These are phyloP conservation scores for Catocala nupta DNA, from an alignment of 2,888 invertebrate species.

Conservation along the genomic window DNA sequence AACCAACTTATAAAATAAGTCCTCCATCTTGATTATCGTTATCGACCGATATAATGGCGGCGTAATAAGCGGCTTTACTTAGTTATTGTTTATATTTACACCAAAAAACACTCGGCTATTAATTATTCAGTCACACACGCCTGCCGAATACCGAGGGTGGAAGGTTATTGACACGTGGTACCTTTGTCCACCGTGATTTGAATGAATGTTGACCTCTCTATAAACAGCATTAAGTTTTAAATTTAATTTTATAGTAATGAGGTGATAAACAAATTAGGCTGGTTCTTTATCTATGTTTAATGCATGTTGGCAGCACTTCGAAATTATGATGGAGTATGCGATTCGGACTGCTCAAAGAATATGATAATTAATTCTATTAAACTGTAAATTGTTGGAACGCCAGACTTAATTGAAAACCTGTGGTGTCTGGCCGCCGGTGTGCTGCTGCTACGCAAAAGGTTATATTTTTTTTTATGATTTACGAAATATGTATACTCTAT, in stretches of 20 bases:
- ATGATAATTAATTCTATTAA: too few relatives aligned
- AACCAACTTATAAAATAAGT: not conserved
- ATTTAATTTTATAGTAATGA: not conserved
- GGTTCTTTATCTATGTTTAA: too few relatives aligned
- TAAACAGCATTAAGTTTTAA: not conserved
- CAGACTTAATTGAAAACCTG: too few relatives aligned
- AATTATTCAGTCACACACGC: constrained; percentile 39
- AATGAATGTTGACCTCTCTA: constrained; percentile 33
- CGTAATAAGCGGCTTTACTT: constrained; percentile 8
- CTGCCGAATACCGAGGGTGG: constrained; percentile 31
- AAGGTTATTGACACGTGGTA: constrained; percentile 47
- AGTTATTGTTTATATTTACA: constrained; percentile 37
- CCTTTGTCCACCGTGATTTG: constrained; percentile 38
- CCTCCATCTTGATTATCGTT: not conserved
- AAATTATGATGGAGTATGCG: too few relatives aligned
- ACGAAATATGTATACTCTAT: too few relatives aligned
- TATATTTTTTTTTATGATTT: too few relatives aligned
- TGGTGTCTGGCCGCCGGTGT: too few relatives aligned
- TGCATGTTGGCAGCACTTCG: too few relatives aligned
- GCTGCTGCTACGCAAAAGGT: too few relatives aligned
- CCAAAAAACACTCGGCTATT: constrained; percentile 16
- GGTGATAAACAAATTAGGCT: too few relatives aligned
- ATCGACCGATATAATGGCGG: not conserved
- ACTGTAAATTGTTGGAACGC: too few relatives aligned
- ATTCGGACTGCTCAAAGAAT: too few relatives aligned